Evolutionary conservation across 2,888 invertebrate genomes (phyloP).

Genomic region (Urechis unicinctus): DNA sequence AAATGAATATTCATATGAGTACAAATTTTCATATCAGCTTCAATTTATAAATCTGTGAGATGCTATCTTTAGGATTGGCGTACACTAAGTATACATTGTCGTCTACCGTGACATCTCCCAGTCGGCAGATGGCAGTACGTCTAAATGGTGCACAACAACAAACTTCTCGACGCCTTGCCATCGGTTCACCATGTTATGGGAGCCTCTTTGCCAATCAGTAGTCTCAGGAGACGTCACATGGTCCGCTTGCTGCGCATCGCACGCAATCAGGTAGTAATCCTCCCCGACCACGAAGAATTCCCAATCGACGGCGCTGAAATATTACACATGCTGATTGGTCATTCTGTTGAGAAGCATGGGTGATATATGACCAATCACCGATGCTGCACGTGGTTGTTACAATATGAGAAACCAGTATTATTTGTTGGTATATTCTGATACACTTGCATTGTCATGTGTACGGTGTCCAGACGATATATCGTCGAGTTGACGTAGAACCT

Average conservation of each 20-base stretch:
- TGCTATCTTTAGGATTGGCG: constrained; percentile 37
- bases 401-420: neutral
- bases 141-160: constrained; percentile 37
- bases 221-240: neutral
- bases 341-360: neutral
- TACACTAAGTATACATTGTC: constrained; percentile 35
- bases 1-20: no score
- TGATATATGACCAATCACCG: no score
- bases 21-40: constrained; percentile 20
- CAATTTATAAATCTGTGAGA: constrained; percentile 38
- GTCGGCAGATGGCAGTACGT: constrained; percentile 37
- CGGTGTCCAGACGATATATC: constrained; percentile 36
- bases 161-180: constrained; percentile 46
- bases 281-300: constrained; percentile 38
- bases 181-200: constrained; percentile 32
- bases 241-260: constrained; percentile 42
- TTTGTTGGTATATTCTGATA: constrained; percentile 38
- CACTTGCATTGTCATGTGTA: constrained; percentile 32
- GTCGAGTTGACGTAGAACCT: constrained; percentile 39
- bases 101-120: constrained; percentile 37
- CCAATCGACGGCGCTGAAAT: constrained; percentile 46
- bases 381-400: no score
- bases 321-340: neutral
- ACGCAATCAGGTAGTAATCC: constrained; percentile 39
- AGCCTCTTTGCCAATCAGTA: constrained; percentile 1